Conservation (phyloP, 2,113 vertebrate genomes). For the Heliornis fulica region DNA sequence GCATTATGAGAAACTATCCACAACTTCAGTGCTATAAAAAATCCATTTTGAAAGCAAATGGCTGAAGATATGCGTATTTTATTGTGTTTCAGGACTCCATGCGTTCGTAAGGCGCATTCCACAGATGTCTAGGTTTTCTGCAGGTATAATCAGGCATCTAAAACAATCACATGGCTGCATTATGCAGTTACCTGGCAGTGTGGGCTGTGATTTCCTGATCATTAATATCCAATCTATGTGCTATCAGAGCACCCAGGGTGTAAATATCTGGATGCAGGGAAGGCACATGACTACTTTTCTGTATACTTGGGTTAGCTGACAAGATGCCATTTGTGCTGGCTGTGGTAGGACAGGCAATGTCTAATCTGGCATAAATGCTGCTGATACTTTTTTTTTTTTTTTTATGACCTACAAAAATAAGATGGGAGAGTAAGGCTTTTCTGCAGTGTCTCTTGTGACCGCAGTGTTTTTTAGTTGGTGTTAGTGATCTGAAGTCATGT, state of each 20-base stretch:
- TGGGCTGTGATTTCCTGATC: slow-evolving; percentile 3
- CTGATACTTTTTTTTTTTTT: background rate
- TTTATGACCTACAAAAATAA: background rate
- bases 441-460: background rate
- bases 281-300: background rate
- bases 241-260: background rate
- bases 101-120: background rate
- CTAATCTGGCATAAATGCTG: background rate
- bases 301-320: background rate
- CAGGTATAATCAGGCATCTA: slow-evolving; percentile 7
- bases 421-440: background rate
- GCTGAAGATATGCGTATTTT: background rate
- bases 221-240: background rate
- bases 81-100: background rate
- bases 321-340: background rate
- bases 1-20: background rate
- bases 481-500: background rate
- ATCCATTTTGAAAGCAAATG: background rate
- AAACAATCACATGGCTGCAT: background rate
- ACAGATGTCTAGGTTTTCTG: background rate
- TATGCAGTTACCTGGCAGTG: slow-evolving; percentile 43
- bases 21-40: background rate
- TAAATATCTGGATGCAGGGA: slow-evolving; percentile 15
- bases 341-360: background rate
- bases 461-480: background rate